A percentile compares a stretch with the other conserved stretches of the same genome.
phyloP scores from a whole-genome alignment of 1,140 invertebrate species.

The Panagrolaimus sp. region DNA sequence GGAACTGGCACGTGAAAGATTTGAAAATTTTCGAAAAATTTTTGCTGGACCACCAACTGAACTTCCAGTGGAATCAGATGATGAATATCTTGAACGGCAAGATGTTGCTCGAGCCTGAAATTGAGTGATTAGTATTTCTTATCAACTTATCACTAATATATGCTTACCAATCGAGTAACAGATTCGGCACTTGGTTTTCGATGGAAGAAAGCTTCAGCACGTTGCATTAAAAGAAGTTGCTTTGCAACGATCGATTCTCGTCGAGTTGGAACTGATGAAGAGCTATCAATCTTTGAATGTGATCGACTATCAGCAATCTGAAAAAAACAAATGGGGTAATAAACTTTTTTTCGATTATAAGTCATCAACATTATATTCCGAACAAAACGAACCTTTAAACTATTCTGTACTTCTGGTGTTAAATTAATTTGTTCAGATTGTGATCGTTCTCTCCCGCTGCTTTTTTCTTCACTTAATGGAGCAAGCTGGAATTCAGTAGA shows the following conservation, averaged over 20 bases:
- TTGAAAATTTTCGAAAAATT: slow-evolving; percentile 12
- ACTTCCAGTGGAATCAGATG: slow-evolving; percentile 12
- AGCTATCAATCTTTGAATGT: neutral
- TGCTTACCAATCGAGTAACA: neutral
- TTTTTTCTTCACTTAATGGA: slow-evolving; percentile 19
- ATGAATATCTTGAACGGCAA: slow-evolving; percentile 1
- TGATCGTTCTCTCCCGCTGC: slow-evolving; percentile 9
- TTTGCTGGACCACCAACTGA: slow-evolving; percentile 14
- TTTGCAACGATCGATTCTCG: slow-evolving; percentile 6
- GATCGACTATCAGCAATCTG: slow-evolving; percentile 8
- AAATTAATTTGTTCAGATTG: slow-evolving; percentile 17
- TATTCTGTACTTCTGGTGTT: neutral
- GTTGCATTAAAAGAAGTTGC: slow-evolving; percentile 6
- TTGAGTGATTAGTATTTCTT: too few species aligned
- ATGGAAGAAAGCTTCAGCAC: slow-evolving; percentile 10
- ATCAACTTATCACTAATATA: neutral
- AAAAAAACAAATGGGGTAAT: too few species aligned
- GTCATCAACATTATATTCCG: too few species aligned
- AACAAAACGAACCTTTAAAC: neutral
- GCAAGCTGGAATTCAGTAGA: slow-evolving; percentile 11
- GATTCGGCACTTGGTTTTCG: neutral
- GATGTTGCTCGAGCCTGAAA: neutral
- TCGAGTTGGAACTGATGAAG: neutral
- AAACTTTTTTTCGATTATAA: too few species aligned
- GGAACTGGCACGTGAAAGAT: slow-evolving; percentile 4